Evolutionary conservation across 2,113 vertebrate species (phyloP).

Genomic region (Nerophis ophidion): DNA sequence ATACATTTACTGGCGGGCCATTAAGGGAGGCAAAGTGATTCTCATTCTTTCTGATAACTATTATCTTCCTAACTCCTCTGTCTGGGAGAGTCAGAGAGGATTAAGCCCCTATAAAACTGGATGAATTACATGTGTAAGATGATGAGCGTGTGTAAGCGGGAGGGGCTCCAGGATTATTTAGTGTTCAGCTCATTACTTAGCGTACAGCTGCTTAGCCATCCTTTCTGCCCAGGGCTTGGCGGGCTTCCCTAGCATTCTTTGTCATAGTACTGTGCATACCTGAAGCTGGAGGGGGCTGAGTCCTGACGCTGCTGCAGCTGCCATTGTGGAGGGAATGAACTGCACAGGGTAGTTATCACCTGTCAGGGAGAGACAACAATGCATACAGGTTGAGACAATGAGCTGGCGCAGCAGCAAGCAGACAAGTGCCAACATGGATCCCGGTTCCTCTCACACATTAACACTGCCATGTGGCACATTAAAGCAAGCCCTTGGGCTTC

Average conservation of each 20-base stretch:
- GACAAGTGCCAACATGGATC: slow-evolving; percentile 89
- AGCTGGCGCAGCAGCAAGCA: slow-evolving; percentile 75
- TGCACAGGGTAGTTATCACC: slow-evolving; percentile 99
- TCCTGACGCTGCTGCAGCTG: slow-evolving; percentile 99
- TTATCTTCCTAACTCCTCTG: slow-evolving; percentile 54
- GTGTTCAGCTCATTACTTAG: slow-evolving; percentile 88
- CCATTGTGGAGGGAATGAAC: slow-evolving; percentile 99
- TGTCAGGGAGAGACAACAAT: slow-evolving; percentile 87
- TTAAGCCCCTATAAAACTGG: slow-evolving; percentile 69
- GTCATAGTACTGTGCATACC: slow-evolving; percentile 87
- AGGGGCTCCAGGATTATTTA: slow-evolving; percentile 82
- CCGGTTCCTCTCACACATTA: slow-evolving; percentile 64
- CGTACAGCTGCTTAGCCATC: slow-evolving; percentile 91
- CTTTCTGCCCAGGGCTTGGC: slow-evolving; percentile 82
- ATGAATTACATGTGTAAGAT: slow-evolving; percentile 79
- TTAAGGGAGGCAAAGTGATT: slow-evolving; percentile 53
- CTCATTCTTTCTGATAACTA: slow-evolving; percentile 63
- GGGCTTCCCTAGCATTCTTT: slow-evolving; percentile 77
- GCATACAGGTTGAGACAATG: slow-evolving; percentile 97
- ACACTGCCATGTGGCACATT: slow-evolving; percentile 50
- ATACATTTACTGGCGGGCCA: slow-evolving; percentile 52
- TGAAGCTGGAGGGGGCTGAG: slow-evolving; percentile 99
- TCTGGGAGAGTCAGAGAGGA: slow-evolving; percentile 48
- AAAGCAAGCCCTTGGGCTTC: slow-evolving; percentile 63
- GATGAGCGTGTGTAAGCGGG: slow-evolving; percentile 80